Evolutionary conservation across 2,797 vertebrate genomes (phyloP), one percentile per base, ranked within the genome.

Genomic region (Paramormyrops hopkinsi): DNA sequence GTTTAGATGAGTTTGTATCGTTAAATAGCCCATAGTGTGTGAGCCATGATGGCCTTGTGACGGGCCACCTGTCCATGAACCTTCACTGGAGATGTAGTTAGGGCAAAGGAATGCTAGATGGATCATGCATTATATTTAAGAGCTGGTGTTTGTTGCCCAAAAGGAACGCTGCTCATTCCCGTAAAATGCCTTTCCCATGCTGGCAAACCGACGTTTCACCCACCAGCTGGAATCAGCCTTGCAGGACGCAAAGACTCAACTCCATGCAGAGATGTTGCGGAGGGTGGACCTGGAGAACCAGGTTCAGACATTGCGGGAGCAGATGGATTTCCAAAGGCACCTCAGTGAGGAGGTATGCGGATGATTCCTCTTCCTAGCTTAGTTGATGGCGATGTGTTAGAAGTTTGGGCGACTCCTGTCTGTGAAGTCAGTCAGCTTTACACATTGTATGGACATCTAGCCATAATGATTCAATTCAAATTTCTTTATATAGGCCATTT

Each of bases 281-380:
- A 94, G 96, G 14, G 95, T 95, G 4, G 97, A 97, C 8, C 62
- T 96, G 86, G 96, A 97, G 94, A 97, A 97, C 93, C 93, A 96
- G 89, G 88, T 94, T 86, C 96, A 97, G 91, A 97, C 96, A 0
- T 90, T 97, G 12, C 94, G 93, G 56, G 97, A 97, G 90, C 95
- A 97, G 93, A 92, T 97, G n/a, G 94, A 91, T 0, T 97, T 97
- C 79, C 95, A 97, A 93, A 96, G 93, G 90, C 94, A 91, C 90
- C 92, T 97, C 90, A 92, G 94, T 0, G 94, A 97, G 88, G 95
- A 97, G 93, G 97, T 97, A 94, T 11, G 93, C 90, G 89, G 89
- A 79, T 4, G 12, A 33, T 33, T 73, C 65, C 12, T 37, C 29
- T 73, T 37, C 65, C 65, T 73, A 46, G 6, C 76, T 4, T 19